Conservation (phyloP, 64 coral and sea anemone genomes). For the Montipora sp. region DNA sequence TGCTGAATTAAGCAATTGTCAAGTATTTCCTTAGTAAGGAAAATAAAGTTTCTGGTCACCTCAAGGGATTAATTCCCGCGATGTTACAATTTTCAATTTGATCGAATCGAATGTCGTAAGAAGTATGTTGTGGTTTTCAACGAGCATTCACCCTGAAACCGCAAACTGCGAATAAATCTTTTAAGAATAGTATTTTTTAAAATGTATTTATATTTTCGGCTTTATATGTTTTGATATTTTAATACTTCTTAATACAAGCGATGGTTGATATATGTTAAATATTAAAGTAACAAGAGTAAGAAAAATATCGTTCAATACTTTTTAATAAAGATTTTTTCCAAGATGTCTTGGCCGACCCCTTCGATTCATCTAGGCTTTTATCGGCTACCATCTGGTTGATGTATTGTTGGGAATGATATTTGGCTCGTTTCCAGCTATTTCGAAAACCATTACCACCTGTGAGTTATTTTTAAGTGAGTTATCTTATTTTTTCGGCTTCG, state of each 20-base stretch:
- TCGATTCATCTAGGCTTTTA: background rate
- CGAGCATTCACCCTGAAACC: background rate
- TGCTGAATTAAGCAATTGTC: constrained; percentile 23
- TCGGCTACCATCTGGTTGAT: background rate
- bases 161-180: no score
- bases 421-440: background rate
- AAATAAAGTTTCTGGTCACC: background rate
- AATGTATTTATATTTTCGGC: background rate
- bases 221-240: background rate
- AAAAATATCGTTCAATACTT: background rate
- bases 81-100: background rate
- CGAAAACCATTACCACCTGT: background rate
- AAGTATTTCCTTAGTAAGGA: background rate
- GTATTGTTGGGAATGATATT: background rate
- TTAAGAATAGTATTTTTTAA: background rate
- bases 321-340: background rate
- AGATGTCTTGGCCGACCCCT: background rate
- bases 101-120: background rate
- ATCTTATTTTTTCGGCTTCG: background rate
- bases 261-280: no score
- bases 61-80: background rate
- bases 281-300: background rate
- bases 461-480: background rate
- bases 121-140: background rate
- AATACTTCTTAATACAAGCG: background rate